Evolutionary conservation across 2,113 vertebrate species (phyloP), one percentile per base, ranked within the genome.

Genomic region (Pundamilia nyererei): DNA sequence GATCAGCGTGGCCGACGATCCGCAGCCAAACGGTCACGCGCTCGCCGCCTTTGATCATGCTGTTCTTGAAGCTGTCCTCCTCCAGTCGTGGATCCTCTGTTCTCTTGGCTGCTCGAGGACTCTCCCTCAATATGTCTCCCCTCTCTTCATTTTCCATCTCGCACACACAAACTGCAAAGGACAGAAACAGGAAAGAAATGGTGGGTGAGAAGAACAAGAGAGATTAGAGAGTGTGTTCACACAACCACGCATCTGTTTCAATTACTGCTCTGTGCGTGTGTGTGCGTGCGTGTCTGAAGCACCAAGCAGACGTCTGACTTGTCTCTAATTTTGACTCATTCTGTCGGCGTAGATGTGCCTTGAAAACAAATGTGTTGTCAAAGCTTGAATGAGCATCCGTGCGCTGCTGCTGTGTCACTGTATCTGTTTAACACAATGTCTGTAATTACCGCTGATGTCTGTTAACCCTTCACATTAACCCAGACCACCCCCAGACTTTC

Each of bases 21-120:
- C 80, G 31, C 90, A 87, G 88, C 86, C 90, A 92, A 91, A 81
- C 3, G 89, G 86, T 85, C 85, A 65, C 86, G 62, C 86, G 29
- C 89, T 60, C 60, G 38, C 79, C n/a, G 45, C 84, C 92, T 94
- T 94, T 94, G 89, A 95, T 95, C 94, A 86, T 5, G 72, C 47
- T n/a, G 86, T 45, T 91, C 87, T 85, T 54, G 70, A 79, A 89
- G 87, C 80, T 60, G 86, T 90, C 90, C 82, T 86, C 86, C 85
- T 87, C 58, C 79, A 31, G 65, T 91, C 84, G 11, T 33, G 83
- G 58, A 85, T 79, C 51, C 87, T 92, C 85, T 90, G 89, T 92
- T 91, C 89, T 85, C 80, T 3, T 2, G 35, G 7, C 75, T 13
- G 87, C 82, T 85, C 29, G 19, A 93, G 87, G 89, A 86, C 90